Evolutionary conservation across 2,113 vertebrate genomes (phyloP).

Genomic region (Polyodon spathula): DNA sequence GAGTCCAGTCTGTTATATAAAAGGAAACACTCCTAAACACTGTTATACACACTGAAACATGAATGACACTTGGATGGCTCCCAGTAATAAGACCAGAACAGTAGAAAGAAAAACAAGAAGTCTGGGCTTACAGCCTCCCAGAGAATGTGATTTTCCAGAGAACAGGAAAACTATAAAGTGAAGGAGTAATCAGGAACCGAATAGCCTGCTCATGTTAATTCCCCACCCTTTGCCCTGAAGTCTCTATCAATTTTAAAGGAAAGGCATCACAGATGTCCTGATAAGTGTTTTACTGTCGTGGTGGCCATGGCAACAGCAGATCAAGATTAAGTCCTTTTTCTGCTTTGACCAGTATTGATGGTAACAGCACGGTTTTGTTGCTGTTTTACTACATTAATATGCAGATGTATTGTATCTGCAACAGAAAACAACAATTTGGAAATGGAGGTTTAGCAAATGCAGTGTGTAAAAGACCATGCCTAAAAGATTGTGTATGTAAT

Average conservation of each 20-base stretch:
- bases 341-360: no score
- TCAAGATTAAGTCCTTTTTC: no score
- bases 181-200: not conserved
- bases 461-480: no score
- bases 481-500: no score
- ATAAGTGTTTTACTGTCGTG: not conserved
- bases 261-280: not conserved
- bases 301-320: constrained; percentile 1
- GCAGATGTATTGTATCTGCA: no score
- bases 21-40: no score
- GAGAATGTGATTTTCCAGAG: not conserved
- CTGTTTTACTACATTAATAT: no score
- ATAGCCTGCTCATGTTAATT: not conserved
- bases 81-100: not conserved
- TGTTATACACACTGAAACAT: not conserved
- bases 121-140: not conserved
- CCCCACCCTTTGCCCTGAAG: not conserved
- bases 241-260: not conserved
- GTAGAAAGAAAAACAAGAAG: not conserved
- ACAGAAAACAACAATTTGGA: no score
- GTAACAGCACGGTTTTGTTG: no score
- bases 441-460: no score
- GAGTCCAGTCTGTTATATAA: no score
- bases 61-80: not conserved
- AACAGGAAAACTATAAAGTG: not conserved